Base-by-base conservation (phyloP, 2,888 invertebrate genomes). In the Zele albiditarsus region DNA sequence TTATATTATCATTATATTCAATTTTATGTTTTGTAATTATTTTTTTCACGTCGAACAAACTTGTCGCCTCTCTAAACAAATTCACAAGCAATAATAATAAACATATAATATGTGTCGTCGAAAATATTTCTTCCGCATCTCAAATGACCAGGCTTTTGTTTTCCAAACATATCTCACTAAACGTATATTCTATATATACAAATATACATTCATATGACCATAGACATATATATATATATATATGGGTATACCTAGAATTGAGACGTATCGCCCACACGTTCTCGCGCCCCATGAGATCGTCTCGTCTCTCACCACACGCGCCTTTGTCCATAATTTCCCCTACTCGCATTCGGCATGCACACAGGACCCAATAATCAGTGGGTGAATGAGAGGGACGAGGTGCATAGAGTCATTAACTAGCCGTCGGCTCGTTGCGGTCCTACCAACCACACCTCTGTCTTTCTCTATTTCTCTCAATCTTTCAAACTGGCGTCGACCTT, bases 371-470 rank as follows among this genome's bases (percentile, higher is more conserved):
- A 74, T 75, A 71, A 75, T 75, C 62, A 71, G 28, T 27, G 23
- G 31, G 60, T 58, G 60, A 71, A 60, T 42, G 71, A 28, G 46
- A 28, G 20, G 80, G 82, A 81, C 79, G 79, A 82, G 83, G 80
- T 82, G 84, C 85, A 85, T 85, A 86, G 83, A 87, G 85, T 83
- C 85, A 86, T 87, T 86, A 86, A 86, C 83, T 83, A 83, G 81
- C 84, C 83, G 82, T 83, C 81, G 83, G 82, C 83, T 85, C 80
- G 83, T 85, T 85, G 85, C 81, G 82, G 84, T 82, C 53, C 38
- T 25, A 42, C 70, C 62, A 68, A 49, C 77, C 78, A 78, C 77
- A 72, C 71, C 73, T 70, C 58, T 60, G 65, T 69, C 71, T 65
- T 31, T 69, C 67, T 68, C 76, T 75, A 73, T 72, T 74, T 74